Percentiles rank a stretch among this genome's conserved stretches.
Evolutionary conservation across 2,113 vertebrate genomes (phyloP).

Genomic region (Poeciliopsis turrubarensis): DNA sequence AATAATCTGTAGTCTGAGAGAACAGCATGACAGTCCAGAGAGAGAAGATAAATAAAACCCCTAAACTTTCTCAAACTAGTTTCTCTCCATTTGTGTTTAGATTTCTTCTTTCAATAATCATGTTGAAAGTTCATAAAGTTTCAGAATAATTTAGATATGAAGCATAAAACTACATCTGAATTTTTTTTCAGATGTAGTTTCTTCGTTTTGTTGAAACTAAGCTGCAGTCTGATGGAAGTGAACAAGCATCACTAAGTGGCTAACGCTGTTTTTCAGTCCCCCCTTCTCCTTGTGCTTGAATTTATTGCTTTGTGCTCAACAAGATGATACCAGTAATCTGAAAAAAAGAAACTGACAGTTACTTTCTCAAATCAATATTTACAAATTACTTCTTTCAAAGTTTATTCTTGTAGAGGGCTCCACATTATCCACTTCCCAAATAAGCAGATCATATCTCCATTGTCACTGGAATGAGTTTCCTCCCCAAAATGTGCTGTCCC

Average conservation of each 20-base stretch:
- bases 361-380: constrained; percentile 99
- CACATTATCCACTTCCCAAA: constrained; percentile 96
- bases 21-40: no score
- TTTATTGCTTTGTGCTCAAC: constrained; percentile 83
- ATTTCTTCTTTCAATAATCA: no score
- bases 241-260: constrained; percentile 89
- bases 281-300: constrained; percentile 73
- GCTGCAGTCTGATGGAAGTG: constrained; percentile 94
- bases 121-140: no score
- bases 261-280: constrained; percentile 83
- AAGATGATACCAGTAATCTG: constrained; percentile 96
- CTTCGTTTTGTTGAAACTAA: constrained; percentile 85
- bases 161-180: constrained; percentile 31
- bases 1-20: no score
- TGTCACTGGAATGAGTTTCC: constrained; percentile 96
- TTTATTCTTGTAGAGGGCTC: constrained; percentile 95
- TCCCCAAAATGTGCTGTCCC: constrained; percentile 93
- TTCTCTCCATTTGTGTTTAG: no score
- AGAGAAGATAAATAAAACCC: no score
- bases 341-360: constrained; percentile 93
- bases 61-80: no score
- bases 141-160: no score
- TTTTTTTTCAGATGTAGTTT: constrained; percentile 79
- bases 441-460: constrained; percentile 99
- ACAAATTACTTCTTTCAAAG: constrained; percentile 99